Conservation (phyloP, 2,888 invertebrate genomes). For the Epistrophella euchroma region DNA sequence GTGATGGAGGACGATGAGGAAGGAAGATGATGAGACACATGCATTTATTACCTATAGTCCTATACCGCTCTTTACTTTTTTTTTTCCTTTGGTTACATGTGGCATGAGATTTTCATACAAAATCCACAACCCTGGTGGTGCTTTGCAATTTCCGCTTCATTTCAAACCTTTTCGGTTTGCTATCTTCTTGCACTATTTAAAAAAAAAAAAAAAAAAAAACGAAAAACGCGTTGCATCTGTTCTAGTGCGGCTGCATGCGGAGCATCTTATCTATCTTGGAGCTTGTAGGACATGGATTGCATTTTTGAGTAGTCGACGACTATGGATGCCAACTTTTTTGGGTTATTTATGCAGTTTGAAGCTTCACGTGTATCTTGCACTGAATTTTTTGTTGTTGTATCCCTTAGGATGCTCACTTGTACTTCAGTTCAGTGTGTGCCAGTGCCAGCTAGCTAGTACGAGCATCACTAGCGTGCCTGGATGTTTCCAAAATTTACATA, state of each 20-base stretch:
- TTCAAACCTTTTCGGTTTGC: constrained; percentile 49
- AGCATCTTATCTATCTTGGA: constrained; percentile 26
- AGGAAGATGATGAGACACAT: constrained; percentile 7
- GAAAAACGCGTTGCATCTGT: constrained; percentile 48
- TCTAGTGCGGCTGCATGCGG: constrained; percentile 29
- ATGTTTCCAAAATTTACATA: constrained; percentile 67
- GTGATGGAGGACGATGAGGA: not conserved
- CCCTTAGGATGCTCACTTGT: constrained; percentile 4
- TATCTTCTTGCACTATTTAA: constrained; percentile 6
- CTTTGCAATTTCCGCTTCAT: constrained; percentile 29
- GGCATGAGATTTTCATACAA: constrained; percentile 53
- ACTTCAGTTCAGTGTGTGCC: constrained; percentile 8
- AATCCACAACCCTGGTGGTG: constrained; percentile 47
- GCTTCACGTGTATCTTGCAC: constrained; percentile 9
- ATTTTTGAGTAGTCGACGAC: constrained; percentile 66
- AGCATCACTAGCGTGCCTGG: constrained; percentile 20
- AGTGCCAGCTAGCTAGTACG: constrained; percentile 9
- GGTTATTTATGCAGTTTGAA: constrained; percentile 60
- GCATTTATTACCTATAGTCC: constrained; percentile 53
- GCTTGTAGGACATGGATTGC: constrained; percentile 62
- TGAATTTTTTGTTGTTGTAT: not conserved
- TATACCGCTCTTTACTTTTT: not conserved
- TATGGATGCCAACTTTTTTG: constrained; percentile 51
- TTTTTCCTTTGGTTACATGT: constrained; percentile 52
- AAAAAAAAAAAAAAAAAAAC: not conserved